A percentile compares a stretch with the other conserved stretches of the same genome.
Evolutionary conservation across 2,888 invertebrate genomes (phyloP).

Genomic region (Mantis religiosa): DNA sequence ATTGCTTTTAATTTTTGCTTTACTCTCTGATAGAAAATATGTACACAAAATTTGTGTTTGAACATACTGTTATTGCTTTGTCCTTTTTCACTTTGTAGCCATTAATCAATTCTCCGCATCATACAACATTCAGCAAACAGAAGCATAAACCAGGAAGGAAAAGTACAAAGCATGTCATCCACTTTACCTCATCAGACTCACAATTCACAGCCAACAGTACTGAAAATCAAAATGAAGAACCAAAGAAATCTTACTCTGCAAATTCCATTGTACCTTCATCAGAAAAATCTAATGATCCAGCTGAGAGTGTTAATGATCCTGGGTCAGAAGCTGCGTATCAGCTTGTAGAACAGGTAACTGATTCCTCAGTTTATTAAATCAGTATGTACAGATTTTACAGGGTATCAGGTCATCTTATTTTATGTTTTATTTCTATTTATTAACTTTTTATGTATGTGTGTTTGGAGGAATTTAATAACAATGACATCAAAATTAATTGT

Average conservation of each 20-base stretch:
- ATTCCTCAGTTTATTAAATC: neutral
- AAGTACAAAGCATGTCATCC: neutral
- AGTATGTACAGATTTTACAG: neutral
- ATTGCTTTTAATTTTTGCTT: neutral
- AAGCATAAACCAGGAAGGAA: neutral
- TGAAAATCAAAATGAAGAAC: neutral
- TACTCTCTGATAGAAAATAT: neutral
- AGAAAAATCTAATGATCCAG: neutral
- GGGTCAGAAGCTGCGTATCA: slow-evolving; percentile 59
- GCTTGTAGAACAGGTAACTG: slow-evolving; percentile 59
- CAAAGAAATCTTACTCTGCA: neutral
- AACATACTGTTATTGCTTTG: neutral
- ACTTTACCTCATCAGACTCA: neutral
- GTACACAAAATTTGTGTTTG: neutral
- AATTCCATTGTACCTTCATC: neutral
- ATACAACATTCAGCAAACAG: neutral
- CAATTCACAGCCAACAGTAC: neutral
- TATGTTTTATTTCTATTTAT: no score
- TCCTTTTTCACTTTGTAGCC: neutral
- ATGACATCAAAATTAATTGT: no score
- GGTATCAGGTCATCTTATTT: no score
- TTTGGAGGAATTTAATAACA: no score
- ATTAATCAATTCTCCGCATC: neutral
- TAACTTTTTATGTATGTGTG: no score
- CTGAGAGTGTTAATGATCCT: neutral